Evolutionary conservation across 92 coral and sea anemone genomes (phyloP), one percentile per base, ranked within the genome.

Genomic region (Blastomussa wellsi): DNA sequence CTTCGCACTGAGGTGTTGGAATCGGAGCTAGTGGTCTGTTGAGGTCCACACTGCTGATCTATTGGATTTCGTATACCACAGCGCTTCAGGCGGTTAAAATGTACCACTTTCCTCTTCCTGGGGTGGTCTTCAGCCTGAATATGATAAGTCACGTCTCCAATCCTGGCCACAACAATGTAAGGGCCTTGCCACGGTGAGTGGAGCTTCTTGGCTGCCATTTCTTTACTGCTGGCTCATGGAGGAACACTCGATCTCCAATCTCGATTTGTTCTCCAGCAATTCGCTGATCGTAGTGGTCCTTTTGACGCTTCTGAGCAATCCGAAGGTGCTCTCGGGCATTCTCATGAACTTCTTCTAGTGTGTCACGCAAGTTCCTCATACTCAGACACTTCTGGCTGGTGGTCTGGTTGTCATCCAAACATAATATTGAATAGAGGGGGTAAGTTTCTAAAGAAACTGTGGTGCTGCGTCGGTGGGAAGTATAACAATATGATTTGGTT

Each of bases 201-300:
- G 37, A 86, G 57, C 48, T 86, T 86, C 31, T 53, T 72, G 16
- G 49, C 89, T 64, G 53, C 48, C 79, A 85, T 32, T 86, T 86
- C 78, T 79, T 79, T 10, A 52, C 79, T 7, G 86, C 79, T 0
- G 77, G 38, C n/a, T 8, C 80, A 37, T 79, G 85, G 2, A 81
- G 80, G 79, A 76, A 79, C 17, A 88, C 84, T 16, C 72, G 78
- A 68, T 82, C 84, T 7, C 90, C 87, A 52, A 82, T 77, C 71
- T 68, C 52, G 32, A 83, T 82, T 8, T 71, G 59, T 44, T 37
- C 88, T 44, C 85, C 88, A 51, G 78, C 67, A 33, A 81, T 29
- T 41, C 66, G 57, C 68, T 31, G 66, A 76, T 84, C 89, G 35
- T 85, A 84, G n/a, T 89, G 55, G 47, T 84, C 84, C 85, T 89